These are phyloP conservation scores for Anseranas semipalmata DNA, from an alignment of 2,113 vertebrate species.

Conservation along the genomic window DNA sequence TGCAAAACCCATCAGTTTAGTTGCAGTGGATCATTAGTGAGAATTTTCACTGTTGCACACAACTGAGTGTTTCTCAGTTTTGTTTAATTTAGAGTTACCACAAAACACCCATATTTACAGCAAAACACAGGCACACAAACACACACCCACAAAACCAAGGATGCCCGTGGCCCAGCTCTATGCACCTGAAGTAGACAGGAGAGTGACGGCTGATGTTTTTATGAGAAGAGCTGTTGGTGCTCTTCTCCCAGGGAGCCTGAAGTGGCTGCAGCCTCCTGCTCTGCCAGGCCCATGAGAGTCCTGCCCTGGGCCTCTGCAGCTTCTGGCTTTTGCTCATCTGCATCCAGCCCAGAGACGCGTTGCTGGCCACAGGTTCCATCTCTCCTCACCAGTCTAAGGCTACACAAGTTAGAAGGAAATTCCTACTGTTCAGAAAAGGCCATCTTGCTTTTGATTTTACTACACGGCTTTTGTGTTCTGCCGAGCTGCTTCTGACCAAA, in stretches of 20 bases:
- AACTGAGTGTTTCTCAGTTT: not conserved
- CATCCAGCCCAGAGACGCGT: not conserved
- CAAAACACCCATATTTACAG: not conserved
- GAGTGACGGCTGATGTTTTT: not conserved
- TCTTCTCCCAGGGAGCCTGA: not conserved
- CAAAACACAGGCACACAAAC: not conserved
- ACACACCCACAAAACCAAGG: not conserved
- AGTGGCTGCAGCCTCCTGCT: not conserved
- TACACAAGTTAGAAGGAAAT: not conserved
- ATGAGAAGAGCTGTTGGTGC: not conserved
- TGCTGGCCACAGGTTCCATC: not conserved
- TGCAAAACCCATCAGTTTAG: not conserved
- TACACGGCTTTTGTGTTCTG: not conserved
- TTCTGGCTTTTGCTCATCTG: not conserved
- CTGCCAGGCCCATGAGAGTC: not conserved
- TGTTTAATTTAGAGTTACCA: not conserved
- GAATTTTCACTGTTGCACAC: not conserved
- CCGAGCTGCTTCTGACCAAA: conserved; percentile 27
- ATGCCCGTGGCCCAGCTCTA: not conserved
- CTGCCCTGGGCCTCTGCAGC: not conserved
- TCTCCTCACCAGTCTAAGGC: not conserved
- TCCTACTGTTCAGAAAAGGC: conserved; percentile 2
- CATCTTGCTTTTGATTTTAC: not conserved
- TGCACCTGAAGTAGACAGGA: not conserved
- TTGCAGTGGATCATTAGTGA: not conserved